These are phyloP conservation scores for Lethrus apterus DNA, from an alignment of 1,140 invertebrate genomes.

Conservation along the genomic window DNA sequence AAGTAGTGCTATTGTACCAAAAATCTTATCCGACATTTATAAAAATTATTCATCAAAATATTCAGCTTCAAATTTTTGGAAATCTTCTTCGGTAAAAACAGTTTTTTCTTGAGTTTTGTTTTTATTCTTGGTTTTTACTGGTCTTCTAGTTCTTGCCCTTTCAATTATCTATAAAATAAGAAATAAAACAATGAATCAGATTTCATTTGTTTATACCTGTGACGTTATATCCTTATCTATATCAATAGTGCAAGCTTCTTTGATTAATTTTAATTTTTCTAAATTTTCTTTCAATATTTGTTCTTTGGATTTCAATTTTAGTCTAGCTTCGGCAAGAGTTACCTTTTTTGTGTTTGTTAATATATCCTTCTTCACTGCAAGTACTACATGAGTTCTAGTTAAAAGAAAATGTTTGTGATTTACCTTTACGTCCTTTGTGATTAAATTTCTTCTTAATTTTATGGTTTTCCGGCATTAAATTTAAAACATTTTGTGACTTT, in stretches of 20 bases:
- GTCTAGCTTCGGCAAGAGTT: slow-evolving; percentile 29
- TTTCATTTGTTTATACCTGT: slow-evolving; percentile 23
- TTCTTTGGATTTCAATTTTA: slow-evolving; percentile 28
- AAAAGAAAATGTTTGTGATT: no score
- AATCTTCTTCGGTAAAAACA: slow-evolving; percentile 49
- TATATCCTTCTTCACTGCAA: slow-evolving; percentile 25
- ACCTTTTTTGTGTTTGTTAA: slow-evolving; percentile 27
- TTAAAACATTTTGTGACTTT: slow-evolving; percentile 26
- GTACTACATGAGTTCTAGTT: no score
- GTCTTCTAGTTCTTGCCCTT: slow-evolving; percentile 44
- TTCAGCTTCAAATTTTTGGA: slow-evolving; percentile 45
- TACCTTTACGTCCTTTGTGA: slow-evolving; percentile 30
- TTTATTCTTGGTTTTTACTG: slow-evolving; percentile 40
- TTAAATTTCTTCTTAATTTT: slow-evolving; percentile 26
- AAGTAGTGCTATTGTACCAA: slow-evolving; percentile 25
- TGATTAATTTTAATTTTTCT: slow-evolving; percentile 37
- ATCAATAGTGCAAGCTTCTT: slow-evolving; percentile 35
- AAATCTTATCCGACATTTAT: slow-evolving; percentile 22
- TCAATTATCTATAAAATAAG: slow-evolving; percentile 43
- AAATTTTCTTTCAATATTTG: slow-evolving; percentile 41
- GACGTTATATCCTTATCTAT: slow-evolving; percentile 33
- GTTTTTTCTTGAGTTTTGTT: slow-evolving; percentile 42
- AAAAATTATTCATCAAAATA: slow-evolving; percentile 39
- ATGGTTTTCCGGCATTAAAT: slow-evolving; percentile 26
- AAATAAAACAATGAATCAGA: slow-evolving; percentile 2